phyloP scores from a whole-genome alignment of 2,113 vertebrate species.

The Istiophorus platypterus region DNA sequence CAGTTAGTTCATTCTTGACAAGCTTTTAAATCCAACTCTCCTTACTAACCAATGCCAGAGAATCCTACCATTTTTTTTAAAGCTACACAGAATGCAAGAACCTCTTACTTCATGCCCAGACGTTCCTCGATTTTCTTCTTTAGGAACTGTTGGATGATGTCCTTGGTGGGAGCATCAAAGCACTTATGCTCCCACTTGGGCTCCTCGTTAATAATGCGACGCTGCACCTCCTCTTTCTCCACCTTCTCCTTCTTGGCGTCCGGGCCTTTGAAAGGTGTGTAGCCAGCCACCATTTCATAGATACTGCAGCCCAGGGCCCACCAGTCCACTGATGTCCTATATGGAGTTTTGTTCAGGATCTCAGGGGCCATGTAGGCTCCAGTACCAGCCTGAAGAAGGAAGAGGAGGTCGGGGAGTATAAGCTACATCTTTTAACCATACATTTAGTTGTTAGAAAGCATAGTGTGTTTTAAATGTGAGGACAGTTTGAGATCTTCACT shows the following conservation, averaged over 20 bases:
- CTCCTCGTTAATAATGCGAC: conserved; percentile 91
- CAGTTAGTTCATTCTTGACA: not conserved
- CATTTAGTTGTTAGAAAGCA: not conserved
- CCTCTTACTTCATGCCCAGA: conserved; percentile 91
- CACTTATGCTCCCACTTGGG: conserved; percentile 88
- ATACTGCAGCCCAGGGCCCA: conserved; percentile 96
- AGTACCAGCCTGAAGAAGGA: conserved; percentile 89
- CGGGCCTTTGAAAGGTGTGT: conserved; percentile 93
- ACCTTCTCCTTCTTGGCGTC: conserved; percentile 90
- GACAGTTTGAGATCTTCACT: not conserved
- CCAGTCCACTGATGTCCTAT: conserved; percentile 96
- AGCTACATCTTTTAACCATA: not conserved
- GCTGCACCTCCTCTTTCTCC: conserved; percentile 92
- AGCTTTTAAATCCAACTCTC: not conserved
- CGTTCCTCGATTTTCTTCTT: conserved; percentile 90
- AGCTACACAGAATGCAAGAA: not conserved
- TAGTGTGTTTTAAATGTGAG: not conserved
- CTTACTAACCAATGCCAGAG: no score
- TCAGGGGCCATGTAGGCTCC: conserved; percentile 97
- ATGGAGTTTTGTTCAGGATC: conserved; percentile 89
- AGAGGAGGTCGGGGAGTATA: not conserved
- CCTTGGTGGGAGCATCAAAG: conserved; percentile 89
- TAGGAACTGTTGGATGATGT: conserved; percentile 91
- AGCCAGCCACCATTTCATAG: conserved; percentile 94
- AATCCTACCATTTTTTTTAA: not conserved